Conservation (phyloP, 1,140 invertebrate species). For the Armadillidium nasatum region DNA sequence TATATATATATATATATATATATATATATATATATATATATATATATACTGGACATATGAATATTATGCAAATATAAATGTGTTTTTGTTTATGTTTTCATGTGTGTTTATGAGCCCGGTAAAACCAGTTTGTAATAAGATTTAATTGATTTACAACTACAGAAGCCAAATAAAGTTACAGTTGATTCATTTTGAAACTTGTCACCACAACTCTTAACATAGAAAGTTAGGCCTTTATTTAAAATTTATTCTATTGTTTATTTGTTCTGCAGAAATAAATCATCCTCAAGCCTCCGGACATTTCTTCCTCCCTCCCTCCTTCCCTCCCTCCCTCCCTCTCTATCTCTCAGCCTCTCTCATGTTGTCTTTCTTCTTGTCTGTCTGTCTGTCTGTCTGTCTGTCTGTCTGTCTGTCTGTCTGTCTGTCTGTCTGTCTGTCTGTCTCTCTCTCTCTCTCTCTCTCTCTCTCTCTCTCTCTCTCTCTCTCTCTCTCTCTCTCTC, state of each 20-base stretch:
- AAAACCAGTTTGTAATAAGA: background rate
- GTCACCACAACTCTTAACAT: background rate
- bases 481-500: no score
- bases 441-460: background rate
- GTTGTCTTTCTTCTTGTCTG: no score
- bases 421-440: no score
- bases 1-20: background rate
- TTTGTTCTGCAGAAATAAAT: background rate
- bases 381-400: no score
- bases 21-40: background rate
- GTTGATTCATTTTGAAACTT: background rate
- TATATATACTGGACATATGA: no score
- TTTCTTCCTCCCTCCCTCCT: background rate
- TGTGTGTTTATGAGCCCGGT: no score
- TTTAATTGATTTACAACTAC: background rate
- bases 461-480: no score
- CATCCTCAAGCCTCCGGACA: background rate
- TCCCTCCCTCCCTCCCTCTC: no score
- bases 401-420: no score
- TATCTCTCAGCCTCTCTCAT: no score
- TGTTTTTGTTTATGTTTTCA: no score
- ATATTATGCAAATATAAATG: no score
- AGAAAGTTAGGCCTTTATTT: background rate
- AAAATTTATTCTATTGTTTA: background rate
- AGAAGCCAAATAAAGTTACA: background rate